These are phyloP conservation scores for Mustela lutreola DNA, from an alignment of 2,113 vertebrate genomes.

Conservation along the genomic window DNA sequence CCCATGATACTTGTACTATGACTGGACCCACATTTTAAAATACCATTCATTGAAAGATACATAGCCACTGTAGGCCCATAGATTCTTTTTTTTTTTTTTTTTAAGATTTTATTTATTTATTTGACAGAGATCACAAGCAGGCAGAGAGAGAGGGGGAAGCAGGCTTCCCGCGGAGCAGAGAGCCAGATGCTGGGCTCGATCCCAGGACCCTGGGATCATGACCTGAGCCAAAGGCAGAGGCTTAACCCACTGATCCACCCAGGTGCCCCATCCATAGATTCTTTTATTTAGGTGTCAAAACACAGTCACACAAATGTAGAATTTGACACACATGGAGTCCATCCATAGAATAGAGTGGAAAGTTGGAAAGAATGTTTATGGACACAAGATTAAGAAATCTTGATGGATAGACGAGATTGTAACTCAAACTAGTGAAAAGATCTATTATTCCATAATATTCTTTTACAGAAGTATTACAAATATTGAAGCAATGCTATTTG, in stretches of 20 bases:
- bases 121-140: too few relatives aligned
- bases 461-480: not conserved
- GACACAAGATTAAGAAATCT: not conserved
- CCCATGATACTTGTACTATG: not conserved
- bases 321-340: not conserved
- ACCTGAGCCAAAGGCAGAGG: too few relatives aligned
- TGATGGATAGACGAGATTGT: not conserved
- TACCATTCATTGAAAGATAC: not conserved
- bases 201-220: too few relatives aligned
- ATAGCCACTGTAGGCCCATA: not conserved
- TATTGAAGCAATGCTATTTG: slow-evolving; percentile 18
- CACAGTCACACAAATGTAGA: not conserved
- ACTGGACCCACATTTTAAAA: slow-evolving; percentile 26
- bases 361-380: not conserved
- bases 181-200: too few relatives aligned
- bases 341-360: not conserved
- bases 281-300: not conserved
- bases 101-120: too few relatives aligned
- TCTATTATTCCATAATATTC: not conserved
- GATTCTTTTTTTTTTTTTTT: not conserved
- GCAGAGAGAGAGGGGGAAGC: too few relatives aligned
- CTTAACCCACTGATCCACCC: too few relatives aligned
- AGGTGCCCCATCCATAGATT: not conserved
- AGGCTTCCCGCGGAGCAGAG: too few relatives aligned
- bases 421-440: slow-evolving; percentile 16